Conservation (phyloP, 2,113 vertebrate genomes). For the Pygathrix nemaeus region DNA sequence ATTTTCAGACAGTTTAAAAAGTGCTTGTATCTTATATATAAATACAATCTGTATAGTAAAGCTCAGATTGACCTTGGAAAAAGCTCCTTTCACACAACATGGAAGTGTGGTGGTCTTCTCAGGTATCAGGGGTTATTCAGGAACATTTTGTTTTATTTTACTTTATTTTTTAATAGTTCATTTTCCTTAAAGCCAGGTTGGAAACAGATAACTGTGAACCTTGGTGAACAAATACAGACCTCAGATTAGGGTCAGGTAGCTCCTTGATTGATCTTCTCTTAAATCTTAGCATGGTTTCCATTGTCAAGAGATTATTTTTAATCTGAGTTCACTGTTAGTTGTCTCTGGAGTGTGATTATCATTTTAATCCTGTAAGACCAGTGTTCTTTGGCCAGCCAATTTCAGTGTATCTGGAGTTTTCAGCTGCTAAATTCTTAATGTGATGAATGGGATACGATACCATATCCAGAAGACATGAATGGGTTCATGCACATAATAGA, state of each 20-base stretch:
- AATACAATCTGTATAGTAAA: constrained; percentile 66
- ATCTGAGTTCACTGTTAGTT: constrained; percentile 68
- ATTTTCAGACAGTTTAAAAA: constrained; percentile 81
- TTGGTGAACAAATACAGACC: constrained; percentile 87
- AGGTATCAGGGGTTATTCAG: background rate
- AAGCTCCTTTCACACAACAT: constrained; percentile 45
- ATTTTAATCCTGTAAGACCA: constrained; percentile 11
- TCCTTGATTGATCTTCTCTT: constrained; percentile 66
- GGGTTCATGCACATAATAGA: background rate
- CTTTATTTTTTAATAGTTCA: background rate
- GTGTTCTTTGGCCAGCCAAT: background rate
- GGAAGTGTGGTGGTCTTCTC: constrained; percentile 42
- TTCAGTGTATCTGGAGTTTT: constrained; percentile 9
- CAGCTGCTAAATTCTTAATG: constrained; percentile 15
- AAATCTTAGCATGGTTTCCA: constrained; percentile 73
- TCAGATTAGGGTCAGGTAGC: constrained; percentile 88
- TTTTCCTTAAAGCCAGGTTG: constrained; percentile 84
- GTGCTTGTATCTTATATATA: constrained; percentile 67
- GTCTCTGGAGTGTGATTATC: background rate
- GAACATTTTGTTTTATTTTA: constrained; percentile 64
- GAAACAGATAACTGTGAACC: constrained; percentile 89
- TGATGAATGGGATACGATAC: background rate
- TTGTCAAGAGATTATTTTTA: constrained; percentile 69
- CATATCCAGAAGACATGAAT: background rate
- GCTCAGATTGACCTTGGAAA: constrained; percentile 73